Base-by-base conservation (phyloP, 2,113 vertebrate species). In the Baryphthengus martii region DNA sequence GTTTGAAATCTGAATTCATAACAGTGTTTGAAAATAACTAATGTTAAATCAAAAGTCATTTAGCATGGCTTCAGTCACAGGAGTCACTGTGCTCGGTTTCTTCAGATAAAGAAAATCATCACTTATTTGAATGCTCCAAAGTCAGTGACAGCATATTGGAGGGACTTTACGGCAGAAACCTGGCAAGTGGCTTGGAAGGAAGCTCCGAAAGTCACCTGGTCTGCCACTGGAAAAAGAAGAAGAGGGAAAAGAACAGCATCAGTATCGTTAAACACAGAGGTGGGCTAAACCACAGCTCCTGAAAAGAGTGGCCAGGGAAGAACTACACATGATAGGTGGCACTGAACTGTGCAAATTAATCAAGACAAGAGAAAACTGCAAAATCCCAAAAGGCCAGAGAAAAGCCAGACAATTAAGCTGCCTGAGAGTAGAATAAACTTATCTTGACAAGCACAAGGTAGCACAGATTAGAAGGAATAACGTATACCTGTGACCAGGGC, bases 361-460 rank as follows among this genome's bases (percentile, higher is more conserved):
- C 70, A 79, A 76, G 44, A 63, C 52, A 28, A 47, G 65, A 61
- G 47, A 81, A 86, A 90, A 74, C 13, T 13, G 45, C 39, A 42
- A n/a, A 82, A 87, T 71, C 59, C 75, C 76, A 86, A 71, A n/a
- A 47, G 65, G 29, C 15, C 12, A 3, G 39, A 71, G 47, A 74
- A 86, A 63, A 86, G 83, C 25, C 82, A 66, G 55, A 70, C 68
- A 86, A 81, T 70, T 88, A 95, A 91, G 45, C 49, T 70, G 50
- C 68, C 40, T 33, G 15, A 82, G 4, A 31, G 23, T 29, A 24
- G 86, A 88, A 93, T 56, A 89, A 91, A 95, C 53, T 91, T 95
- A 85, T 87, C 84, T 53, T 94, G 91, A 94, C 93, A 91, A 85
- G 77, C 85, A 87, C 86, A 89, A 87, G 77, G 77, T 91, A 94